phyloP scores from a whole-genome alignment of 1,140 invertebrate species.

The Chironomus striatipennis region DNA sequence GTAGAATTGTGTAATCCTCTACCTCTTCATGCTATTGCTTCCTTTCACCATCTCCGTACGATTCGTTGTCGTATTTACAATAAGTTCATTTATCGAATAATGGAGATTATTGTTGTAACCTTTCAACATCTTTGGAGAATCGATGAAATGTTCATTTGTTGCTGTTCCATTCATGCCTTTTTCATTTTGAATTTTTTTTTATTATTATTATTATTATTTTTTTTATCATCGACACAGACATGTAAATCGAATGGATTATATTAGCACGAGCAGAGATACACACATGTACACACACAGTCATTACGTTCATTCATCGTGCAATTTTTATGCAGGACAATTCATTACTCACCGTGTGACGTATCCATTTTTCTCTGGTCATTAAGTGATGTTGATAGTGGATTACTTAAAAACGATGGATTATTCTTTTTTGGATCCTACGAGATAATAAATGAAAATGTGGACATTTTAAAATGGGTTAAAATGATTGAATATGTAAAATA shows the following conservation, averaged over 20 bases:
- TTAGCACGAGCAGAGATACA: background rate
- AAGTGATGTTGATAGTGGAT: background rate
- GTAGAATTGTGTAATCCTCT: background rate
- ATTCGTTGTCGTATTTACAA: background rate
- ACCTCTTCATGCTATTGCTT: background rate
- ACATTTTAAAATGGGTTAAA: background rate
- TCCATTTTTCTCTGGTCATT: background rate
- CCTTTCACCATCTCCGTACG: background rate
- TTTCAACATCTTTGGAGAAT: background rate
- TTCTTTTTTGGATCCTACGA: background rate
- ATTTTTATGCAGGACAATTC: background rate
- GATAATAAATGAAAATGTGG: background rate
- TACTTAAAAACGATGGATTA: background rate
- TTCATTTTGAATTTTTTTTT: background rate
- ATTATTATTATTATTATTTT: too few species aligned
- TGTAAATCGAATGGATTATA: background rate
- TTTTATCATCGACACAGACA: background rate
- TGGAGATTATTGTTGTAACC: conserved; percentile 1
- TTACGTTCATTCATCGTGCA: background rate
- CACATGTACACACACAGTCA: background rate
- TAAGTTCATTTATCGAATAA: background rate
- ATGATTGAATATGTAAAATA: too few species aligned
- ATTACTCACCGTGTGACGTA: background rate
- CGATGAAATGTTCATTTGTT: background rate
- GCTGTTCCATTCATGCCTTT: background rate